These are phyloP conservation scores for Acestrorhynchus altus DNA, from an alignment of 2,797 vertebrate genomes.

Conservation along the genomic window DNA sequence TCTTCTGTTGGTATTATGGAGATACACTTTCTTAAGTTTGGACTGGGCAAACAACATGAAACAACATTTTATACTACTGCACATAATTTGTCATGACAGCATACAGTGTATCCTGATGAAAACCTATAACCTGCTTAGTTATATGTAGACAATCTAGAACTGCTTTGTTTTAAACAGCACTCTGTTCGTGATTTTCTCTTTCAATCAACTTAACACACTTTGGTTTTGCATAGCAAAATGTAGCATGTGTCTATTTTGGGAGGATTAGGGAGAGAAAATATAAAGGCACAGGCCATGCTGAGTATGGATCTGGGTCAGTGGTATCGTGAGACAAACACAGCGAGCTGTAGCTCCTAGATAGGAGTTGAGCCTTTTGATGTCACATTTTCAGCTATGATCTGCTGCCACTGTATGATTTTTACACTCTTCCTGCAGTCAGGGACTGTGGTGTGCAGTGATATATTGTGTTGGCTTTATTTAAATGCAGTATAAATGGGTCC, in stretches of 20 bases:
- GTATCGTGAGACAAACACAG: constrained; percentile 47
- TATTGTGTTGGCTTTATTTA: no score
- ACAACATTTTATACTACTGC: no score
- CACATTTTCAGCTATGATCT: constrained; percentile 66
- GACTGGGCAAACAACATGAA: no score
- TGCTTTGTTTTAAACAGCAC: no score
- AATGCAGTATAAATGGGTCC: constrained; percentile 1
- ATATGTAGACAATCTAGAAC: no score
- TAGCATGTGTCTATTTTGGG: constrained; percentile 39
- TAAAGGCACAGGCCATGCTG: constrained; percentile 68
- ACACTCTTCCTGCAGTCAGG: neutral
- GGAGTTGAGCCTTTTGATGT: constrained; percentile 64
- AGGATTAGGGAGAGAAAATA: constrained; percentile 53
- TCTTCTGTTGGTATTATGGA: no score
- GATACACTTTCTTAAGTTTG: no score
- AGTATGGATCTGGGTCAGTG: constrained; percentile 79
- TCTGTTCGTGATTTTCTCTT: neutral
- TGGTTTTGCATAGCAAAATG: constrained; percentile 25
- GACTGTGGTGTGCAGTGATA: no score
- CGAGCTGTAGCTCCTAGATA: constrained; percentile 41
- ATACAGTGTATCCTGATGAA: no score
- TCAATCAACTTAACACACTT: constrained; percentile 21
- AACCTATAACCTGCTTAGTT: no score
- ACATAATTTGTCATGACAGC: no score
- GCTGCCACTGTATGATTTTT: constrained; percentile 6